Evolutionary conservation across 2,113 vertebrate genomes (phyloP), one percentile per base, ranked within the genome.

Genomic region (Hipposideros armiger): DNA sequence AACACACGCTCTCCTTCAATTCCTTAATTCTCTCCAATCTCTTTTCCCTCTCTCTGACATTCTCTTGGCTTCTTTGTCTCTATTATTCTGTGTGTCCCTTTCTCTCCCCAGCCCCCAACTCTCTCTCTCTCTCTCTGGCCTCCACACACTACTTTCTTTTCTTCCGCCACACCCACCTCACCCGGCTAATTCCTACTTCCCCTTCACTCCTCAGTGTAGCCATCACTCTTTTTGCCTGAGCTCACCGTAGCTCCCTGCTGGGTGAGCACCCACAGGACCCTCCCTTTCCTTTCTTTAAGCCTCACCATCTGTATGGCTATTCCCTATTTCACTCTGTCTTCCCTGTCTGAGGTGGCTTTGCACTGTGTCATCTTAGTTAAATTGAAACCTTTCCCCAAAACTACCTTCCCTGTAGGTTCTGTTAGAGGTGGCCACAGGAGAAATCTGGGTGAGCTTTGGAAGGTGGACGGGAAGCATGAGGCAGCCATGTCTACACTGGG

Each of bases 31-130:
- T 93, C n/a, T n/a, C 58, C 11, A 1, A 13, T 67, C 28, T 40
- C 19, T 54, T 52, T 47, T 50, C 6, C 47, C 7, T 45, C 50
- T 45, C 30, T 42, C 40, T 16, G 77, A 58, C 30, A 58, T 30
- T 22, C 11, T 73, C 24, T 28, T 42, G 3, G 24, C 26, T 20
- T 73, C 56, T 36, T 24, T 45, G 4, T 15, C 19, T 72, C 73
- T n/a, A 0, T 72, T 52, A 22, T 11, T 67, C 32, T 66, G 5
- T 52, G 5, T 82, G 2, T 50, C 36, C 19, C 32, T 42, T 8
- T 22, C 0, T 30, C 26, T 4, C 7, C 9, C 0, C 7, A 1
- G 4, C 9, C 8, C 9, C 3, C 36, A n/a, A n/a, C 47, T 50
- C 47, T 50, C 50, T 0, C 47, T 11, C 28, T 4, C 30, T 0